These are phyloP conservation scores for Orthonyx spaldingii DNA, from an alignment of 2,113 vertebrate species.

Conservation along the genomic window DNA sequence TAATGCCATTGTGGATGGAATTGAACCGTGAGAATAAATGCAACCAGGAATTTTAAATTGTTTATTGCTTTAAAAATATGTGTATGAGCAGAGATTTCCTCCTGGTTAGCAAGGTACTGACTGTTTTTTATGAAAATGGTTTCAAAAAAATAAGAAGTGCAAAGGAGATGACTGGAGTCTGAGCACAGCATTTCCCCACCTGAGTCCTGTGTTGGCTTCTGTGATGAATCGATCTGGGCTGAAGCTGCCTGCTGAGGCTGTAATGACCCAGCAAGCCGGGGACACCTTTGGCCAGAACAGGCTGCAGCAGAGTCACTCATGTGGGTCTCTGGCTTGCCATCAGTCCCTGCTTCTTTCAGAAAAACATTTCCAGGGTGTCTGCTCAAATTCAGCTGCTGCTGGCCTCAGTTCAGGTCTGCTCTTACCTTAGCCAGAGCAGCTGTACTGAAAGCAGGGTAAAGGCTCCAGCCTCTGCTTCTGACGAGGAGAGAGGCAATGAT, in stretches of 20 bases:
- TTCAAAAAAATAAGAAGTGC: not conserved
- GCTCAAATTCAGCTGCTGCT: not conserved
- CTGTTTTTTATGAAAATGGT: not conserved
- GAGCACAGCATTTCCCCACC: not conserved
- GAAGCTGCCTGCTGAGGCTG: not conserved
- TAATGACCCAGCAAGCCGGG: not conserved
- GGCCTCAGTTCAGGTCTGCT: not conserved
- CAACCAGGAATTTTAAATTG: not conserved
- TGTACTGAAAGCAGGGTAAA: not conserved
- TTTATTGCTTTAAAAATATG: not conserved
- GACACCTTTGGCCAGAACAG: not conserved
- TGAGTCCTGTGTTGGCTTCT: not conserved
- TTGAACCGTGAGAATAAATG: not conserved
- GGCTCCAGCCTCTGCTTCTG: not conserved
- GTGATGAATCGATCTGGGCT: not conserved
- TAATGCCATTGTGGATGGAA: not conserved
- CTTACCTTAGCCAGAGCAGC: not conserved
- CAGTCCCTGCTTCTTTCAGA: not conserved
- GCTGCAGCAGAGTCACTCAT: fast-evolving
- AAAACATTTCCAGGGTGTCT: not conserved
- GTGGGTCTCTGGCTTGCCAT: not conserved
- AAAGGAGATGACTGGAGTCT: not conserved
- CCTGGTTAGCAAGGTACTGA: not conserved
- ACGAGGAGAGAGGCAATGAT: not conserved
- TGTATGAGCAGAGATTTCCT: not conserved